Base-by-base conservation (phyloP, 2,888 invertebrate species). In the Archaeoteleia sp. region DNA sequence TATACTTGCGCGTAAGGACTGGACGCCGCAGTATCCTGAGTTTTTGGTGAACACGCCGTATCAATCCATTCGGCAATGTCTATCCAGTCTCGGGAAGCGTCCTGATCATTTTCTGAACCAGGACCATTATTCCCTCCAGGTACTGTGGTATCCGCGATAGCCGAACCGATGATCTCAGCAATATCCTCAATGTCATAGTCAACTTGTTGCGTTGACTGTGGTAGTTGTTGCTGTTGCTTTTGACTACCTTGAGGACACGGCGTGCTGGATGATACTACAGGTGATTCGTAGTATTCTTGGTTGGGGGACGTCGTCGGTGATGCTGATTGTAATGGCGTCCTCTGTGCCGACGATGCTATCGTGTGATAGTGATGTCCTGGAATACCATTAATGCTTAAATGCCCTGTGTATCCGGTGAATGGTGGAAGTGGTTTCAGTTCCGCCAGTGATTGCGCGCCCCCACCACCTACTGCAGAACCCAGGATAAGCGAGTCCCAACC, bases 61-160 rank as follows among this genome's bases (percentile, higher is more conserved):
- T 93, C 93, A 74, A 95, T 94, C 93, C 93, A 95, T 57, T 93
- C 93, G 70, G 95, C 95, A 48, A 95, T 88, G 81, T 95, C 95
- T 89, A 94, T 93, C 95, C 95, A 95, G 75, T 95, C 94, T 63
- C 93, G 87, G 0, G 93, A 93, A 45, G 91, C 91, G 80, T 89
- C 87, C 0, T 91, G 91, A 48, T 92, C 93, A 71, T 93, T 93
- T 20, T 86, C 86, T 17, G 87, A 87, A n/a, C 82, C 76, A 0
- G 83, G 77, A 0, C 79, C 80, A 12, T 90, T 89, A 7, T 89
- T 88, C 1, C 84, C 85, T 57, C 88, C 88, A 72, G 89, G 92
- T 27, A 94, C 94, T 0, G 95, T 95, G 6, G 95, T 94, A 78
- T 95, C 95, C 1, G 94, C 95, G 75, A 95, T 95, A 55, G 95